Percentiles rank a stretch among this genome's conserved stretches.
Evolutionary conservation across 35 echinoderm and acorn worm genomes (phyloP).

Genomic region (Eucidaris tribuloides): DNA sequence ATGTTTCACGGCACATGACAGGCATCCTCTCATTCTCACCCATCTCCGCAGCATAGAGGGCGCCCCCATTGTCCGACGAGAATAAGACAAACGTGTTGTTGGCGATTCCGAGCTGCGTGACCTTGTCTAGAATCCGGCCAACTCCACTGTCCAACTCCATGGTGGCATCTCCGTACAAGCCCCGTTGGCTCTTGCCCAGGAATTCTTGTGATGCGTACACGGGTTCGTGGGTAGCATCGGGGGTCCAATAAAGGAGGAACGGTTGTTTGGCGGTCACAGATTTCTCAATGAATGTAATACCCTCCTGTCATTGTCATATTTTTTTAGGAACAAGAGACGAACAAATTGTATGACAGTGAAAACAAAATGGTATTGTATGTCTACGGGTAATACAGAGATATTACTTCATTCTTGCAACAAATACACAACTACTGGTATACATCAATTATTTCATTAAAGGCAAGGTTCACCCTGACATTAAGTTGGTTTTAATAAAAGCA

Average conservation of each 20-base stretch:
- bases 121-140: constrained; percentile 64
- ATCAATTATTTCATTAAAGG: too few relatives aligned
- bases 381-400: too few relatives aligned
- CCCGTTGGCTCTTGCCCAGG: constrained; percentile 81
- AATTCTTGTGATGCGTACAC: constrained; percentile 72
- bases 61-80: constrained; percentile 92
- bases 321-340: too few relatives aligned
- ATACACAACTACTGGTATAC: too few relatives aligned
- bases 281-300: constrained; percentile 75
- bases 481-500: too few relatives aligned
- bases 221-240: constrained; percentile 84
- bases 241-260: constrained; percentile 95
- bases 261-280: constrained; percentile 54
- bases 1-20: too few relatives aligned
- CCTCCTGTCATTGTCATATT: constrained; percentile 88
- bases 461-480: too few relatives aligned
- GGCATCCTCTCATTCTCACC: constrained; percentile 46
- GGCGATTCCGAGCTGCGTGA: constrained; percentile 64
- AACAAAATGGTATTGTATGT: too few relatives aligned
- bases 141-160: constrained; percentile 89
- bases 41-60: constrained; percentile 34
- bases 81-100: constrained; percentile 97
- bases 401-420: too few relatives aligned
- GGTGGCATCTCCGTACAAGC: constrained; percentile 90
- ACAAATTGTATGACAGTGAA: too few relatives aligned